Percentiles rank a stretch among this genome's conserved stretches.
Conservation (phyloP, 2,888 invertebrate genomes). For the Tetragonisca angustula region DNA sequence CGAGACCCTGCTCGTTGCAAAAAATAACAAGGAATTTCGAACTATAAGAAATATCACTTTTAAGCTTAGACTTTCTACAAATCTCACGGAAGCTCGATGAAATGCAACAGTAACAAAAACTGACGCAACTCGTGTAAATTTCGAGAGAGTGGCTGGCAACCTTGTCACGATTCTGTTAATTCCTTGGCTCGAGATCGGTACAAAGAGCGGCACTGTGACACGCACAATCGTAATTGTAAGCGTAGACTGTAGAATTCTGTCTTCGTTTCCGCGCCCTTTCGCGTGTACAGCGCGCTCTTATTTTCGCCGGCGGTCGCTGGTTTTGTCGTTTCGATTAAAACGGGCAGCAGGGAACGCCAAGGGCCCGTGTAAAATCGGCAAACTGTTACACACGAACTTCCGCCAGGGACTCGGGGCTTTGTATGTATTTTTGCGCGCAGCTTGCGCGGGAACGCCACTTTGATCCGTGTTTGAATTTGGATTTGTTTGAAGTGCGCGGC, state of each 20-base stretch:
- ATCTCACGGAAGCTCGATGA: neutral
- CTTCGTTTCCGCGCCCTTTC: neutral
- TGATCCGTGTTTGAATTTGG: conserved; percentile 10
- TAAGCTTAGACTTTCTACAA: no score
- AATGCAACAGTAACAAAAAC: neutral
- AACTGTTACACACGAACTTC: conserved; percentile 7
- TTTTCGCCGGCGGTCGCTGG: neutral
- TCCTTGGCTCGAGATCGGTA: conserved; percentile 4
- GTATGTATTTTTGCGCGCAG: neutral
- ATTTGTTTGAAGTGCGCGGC: neutral
- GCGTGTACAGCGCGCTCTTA: conserved; percentile 1
- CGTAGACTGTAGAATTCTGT: neutral
- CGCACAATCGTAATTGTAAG: neutral
- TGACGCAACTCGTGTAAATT: neutral
- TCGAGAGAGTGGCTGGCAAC: neutral
- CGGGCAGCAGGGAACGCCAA: neutral
- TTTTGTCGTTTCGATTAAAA: conserved; percentile 20
- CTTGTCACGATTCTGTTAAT: conserved; percentile 32
- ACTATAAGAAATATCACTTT: no score
- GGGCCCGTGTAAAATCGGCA: neutral
- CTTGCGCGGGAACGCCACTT: neutral
- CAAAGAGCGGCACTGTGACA: conserved; percentile 17
- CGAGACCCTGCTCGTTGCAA: no score
- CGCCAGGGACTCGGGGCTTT: neutral
- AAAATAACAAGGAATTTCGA: no score